Evolutionary conservation across 2,113 vertebrate genomes (phyloP).

Genomic region (Siniperca knerii): DNA sequence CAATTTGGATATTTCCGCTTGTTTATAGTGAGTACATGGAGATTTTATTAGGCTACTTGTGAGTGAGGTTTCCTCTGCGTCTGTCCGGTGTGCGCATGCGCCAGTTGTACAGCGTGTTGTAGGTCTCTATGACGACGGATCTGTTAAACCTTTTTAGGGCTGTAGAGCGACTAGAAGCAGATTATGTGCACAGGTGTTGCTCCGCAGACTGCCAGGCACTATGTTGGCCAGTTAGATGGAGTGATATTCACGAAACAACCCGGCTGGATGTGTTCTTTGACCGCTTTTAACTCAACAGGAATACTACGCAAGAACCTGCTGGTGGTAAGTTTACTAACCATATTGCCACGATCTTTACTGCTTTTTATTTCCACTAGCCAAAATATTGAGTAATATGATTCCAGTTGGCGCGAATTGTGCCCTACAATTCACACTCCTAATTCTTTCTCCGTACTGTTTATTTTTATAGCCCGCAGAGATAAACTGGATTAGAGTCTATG

Average conservation of each 20-base stretch:
- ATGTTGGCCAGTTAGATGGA: constrained; percentile 31
- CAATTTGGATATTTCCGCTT: background rate
- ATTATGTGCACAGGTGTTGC: constrained; percentile 75
- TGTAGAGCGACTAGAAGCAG: constrained; percentile 56
- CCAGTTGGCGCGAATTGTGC: background rate
- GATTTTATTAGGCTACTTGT: background rate
- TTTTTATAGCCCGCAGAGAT: background rate
- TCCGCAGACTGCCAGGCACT: constrained; percentile 10
- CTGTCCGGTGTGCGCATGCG: constrained; percentile 68
- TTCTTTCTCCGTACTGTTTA: background rate
- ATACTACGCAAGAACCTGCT: constrained; percentile 1
- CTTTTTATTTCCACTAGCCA: background rate
- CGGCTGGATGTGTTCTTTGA: background rate
- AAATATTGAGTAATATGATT: background rate
- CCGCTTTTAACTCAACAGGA: constrained; percentile 12
- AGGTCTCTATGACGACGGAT: constrained; percentile 81
- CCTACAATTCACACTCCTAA: background rate
- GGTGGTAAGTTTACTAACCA: constrained; percentile 62
- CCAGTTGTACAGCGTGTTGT: constrained; percentile 74
- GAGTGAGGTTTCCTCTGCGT: background rate
- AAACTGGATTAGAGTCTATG: background rate
- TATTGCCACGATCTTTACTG: too few relatives aligned
- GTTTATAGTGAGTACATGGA: background rate
- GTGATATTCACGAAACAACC: background rate
- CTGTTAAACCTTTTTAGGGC: constrained; percentile 69